Conservation (phyloP, 2,113 vertebrate genomes). For the Elephas maximus region DNA sequence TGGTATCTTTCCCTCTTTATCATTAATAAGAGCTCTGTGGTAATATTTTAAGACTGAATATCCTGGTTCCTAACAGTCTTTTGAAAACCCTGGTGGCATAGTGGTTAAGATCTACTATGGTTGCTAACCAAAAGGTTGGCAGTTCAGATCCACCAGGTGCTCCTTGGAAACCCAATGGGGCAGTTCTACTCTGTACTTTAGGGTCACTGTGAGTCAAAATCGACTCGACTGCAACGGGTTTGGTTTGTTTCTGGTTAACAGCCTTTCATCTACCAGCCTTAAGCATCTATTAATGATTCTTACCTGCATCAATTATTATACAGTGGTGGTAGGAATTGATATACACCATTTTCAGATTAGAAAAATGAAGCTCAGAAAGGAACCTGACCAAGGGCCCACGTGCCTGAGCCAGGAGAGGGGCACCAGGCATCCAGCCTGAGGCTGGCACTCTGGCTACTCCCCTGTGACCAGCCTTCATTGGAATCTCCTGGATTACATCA, state of each 20-base stretch:
- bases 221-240: no score
- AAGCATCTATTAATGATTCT: background rate
- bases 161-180: no score
- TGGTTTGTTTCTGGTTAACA: background rate
- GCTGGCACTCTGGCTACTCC: background rate
- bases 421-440: background rate
- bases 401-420: background rate
- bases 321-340: background rate
- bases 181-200: no score
- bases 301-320: background rate
- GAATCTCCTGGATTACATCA: background rate
- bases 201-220: no score
- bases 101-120: no score
- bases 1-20: background rate
- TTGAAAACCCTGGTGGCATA: no score
- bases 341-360: background rate
- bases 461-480: background rate
- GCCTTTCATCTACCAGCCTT: background rate
- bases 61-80: background rate
- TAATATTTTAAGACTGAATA: background rate
- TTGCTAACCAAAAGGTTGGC: no score
- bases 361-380: background rate
- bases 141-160: no score
- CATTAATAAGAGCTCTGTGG: background rate
- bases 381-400: background rate